Base-by-base conservation (phyloP, 2,113 vertebrate genomes). In the Anser brachyrhynchus region DNA sequence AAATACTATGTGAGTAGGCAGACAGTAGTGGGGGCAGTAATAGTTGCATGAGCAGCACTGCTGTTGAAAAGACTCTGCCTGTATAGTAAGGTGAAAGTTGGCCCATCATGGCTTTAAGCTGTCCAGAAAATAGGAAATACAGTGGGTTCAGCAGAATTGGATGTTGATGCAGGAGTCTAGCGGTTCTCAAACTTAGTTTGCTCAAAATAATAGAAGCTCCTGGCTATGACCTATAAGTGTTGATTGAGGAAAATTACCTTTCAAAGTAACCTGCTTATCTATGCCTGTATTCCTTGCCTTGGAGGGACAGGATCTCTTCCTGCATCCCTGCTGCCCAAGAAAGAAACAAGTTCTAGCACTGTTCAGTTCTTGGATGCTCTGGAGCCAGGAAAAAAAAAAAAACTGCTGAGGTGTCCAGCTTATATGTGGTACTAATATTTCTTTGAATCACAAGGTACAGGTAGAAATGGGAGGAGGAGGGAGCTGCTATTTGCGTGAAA, bases 251-350 rank as follows among this genome's bases (percentile, higher is more conserved):
- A 25, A 13, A 31, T 28, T 58, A 20, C n/a, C 72, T 16, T 52
- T 26, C 35, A 35, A 17, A 69, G 46, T n/a, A 54, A 31, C 23
- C 15, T 22, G 41, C 2, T 0, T 20, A 7, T 58, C 35, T 44
- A 19, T n/a, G 67, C 29, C 52, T 11, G 1, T 23, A 2, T 1
- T 58, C 59, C 65, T 70, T 46, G 46, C 46, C 54, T 11, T 16
- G 33, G 31, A 26, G 59, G 49, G 39, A 70, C 57, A 78, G 75
- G 17, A 55, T 55, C 49, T 29, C 51, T 17, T 12, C 17, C 10
- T 79, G 39, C 2, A 0, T 66, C 5, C 0, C 62, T 25, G 3
- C 3, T 43, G 57, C 14, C 46, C 11, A 0, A 11, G 79, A 49
- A 41, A 67, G 19, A 57, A 28, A 51, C 5, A 20, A 21, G 15